Conservation (phyloP, 2,888 invertebrate species). For the Athrips mouffetella region DNA sequence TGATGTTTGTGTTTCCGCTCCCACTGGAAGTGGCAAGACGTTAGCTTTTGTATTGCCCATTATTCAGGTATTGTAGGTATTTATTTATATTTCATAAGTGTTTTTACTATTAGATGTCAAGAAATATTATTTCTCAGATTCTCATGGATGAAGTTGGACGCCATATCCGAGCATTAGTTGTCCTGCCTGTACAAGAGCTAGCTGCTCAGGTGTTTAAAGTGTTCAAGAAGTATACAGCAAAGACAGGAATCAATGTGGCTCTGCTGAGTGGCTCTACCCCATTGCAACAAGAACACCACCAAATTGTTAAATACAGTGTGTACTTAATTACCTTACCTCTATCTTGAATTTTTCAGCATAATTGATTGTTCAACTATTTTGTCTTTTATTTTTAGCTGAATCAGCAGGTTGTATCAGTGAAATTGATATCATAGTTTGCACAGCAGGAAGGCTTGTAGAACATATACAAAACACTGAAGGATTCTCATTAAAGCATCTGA, state of each 20-base stretch:
- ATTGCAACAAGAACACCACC: constrained; percentile 82
- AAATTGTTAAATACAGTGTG: constrained; percentile 75
- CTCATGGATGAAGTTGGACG: constrained; percentile 80
- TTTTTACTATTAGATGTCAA: no score
- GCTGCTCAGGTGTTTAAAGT: constrained; percentile 93
- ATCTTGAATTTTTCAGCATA: background rate
- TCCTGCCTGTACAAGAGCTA: constrained; percentile 94
- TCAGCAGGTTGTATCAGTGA: constrained; percentile 78
- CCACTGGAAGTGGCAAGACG: constrained; percentile 99
- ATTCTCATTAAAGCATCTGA: constrained; percentile 83
- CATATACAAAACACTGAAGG: constrained; percentile 92
- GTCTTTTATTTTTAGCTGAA: constrained; percentile 65
- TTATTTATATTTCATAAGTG: background rate
- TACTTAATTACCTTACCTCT: no score
- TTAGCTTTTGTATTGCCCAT: constrained; percentile 95
- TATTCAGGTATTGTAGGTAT: constrained; percentile 79
- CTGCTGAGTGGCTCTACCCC: constrained; percentile 83
- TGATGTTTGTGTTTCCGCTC: constrained; percentile 97
- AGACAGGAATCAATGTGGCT: constrained; percentile 83
- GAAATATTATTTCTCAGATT: constrained; percentile 55
- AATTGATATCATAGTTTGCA: constrained; percentile 93
- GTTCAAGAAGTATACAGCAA: constrained; percentile 83
- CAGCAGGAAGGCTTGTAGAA: constrained; percentile 95
- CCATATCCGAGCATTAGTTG: constrained; percentile 89
- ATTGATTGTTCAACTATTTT: no score